Base-by-base conservation (phyloP, 2,797 vertebrate species). In the Strix occidentalis region DNA sequence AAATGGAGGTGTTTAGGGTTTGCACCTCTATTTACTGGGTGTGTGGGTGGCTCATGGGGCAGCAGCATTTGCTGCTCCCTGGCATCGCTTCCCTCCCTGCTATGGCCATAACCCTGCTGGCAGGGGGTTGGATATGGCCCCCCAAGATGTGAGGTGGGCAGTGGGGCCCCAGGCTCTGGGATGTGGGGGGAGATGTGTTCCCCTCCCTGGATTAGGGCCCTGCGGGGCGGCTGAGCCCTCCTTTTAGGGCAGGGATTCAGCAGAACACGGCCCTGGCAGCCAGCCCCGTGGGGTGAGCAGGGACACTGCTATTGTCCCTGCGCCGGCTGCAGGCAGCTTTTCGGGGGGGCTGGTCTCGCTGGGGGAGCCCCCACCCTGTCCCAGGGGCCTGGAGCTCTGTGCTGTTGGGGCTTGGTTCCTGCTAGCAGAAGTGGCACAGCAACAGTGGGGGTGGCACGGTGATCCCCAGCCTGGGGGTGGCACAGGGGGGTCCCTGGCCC, bases 221-320 rank as follows among this genome's bases (percentile, higher is more conserved):
- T 0, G 4, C 8, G 3, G 66, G 18, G 75, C 0, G 4, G 54
- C 74, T 20, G 74, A 96, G 43, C 65, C 87, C 74, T 93, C 96
- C 96, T 96, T 97, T 93, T 97, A 96, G 66, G 84, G 95, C 4
- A 3, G 81, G 70, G 66, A 94, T 87, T 87, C 77, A 29, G 86
- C 65, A 16, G 80, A 54, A 51, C 66, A 0, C 2, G 14, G 84
- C 17, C 21, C 82, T 96, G 95, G 95, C 95, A 87, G 63, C 33
- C 0, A 0, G 77, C 81, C 75, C 76, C 1, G 6, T 33, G 93
- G 88, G 88, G 90, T 16, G 83, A 94, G 46, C 31, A 5, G 95
- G 95, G 93, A 87, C 95, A 63, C 35, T 0, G 60, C 18, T 54
- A 63, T 95, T 93, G 94, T 95, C 84, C 81, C 87, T 53, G 54